These are phyloP conservation scores for Lophius piscatorius DNA, from an alignment of 2,113 vertebrate genomes.

Conservation along the genomic window DNA sequence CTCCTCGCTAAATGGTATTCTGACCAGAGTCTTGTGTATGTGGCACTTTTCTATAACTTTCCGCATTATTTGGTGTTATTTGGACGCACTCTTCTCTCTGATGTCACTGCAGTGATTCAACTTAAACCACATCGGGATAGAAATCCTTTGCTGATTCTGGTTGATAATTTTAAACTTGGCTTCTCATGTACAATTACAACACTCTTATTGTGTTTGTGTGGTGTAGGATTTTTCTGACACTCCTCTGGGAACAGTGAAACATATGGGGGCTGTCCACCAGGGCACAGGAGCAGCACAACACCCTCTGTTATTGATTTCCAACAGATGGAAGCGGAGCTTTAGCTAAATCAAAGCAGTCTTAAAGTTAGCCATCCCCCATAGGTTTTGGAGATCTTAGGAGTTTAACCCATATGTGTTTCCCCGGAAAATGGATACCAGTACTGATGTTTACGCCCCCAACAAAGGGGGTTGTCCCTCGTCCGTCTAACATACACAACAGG, in stretches of 20 bases:
- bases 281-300: constrained; percentile 30
- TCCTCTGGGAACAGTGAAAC: constrained; percentile 38
- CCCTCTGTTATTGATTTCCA: constrained; percentile 54
- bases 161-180: no score
- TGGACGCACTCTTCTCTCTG: constrained; percentile 2
- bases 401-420: constrained; percentile 6
- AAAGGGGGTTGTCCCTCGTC: no score
- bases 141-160: no score
- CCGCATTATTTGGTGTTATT: background rate
- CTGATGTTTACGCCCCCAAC: no score
- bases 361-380: constrained; percentile 14
- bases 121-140: no score
- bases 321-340: constrained; percentile 52
- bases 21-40: background rate
- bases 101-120: background rate
- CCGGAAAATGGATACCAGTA: constrained; percentile 5
- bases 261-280: constrained; percentile 7
- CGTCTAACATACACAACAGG: no score
- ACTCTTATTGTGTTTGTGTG: constrained; percentile 5
- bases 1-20: constrained; percentile 5
- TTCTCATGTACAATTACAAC: no score
- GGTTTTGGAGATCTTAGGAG: constrained; percentile 6
- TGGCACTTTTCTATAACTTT: background rate
- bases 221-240: background rate
- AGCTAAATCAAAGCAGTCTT: constrained; percentile 41